Percentiles rank a stretch among this genome's conserved stretches.
Conservation (phyloP, 2,888 invertebrate genomes). For the Silvanus unidentatus region DNA sequence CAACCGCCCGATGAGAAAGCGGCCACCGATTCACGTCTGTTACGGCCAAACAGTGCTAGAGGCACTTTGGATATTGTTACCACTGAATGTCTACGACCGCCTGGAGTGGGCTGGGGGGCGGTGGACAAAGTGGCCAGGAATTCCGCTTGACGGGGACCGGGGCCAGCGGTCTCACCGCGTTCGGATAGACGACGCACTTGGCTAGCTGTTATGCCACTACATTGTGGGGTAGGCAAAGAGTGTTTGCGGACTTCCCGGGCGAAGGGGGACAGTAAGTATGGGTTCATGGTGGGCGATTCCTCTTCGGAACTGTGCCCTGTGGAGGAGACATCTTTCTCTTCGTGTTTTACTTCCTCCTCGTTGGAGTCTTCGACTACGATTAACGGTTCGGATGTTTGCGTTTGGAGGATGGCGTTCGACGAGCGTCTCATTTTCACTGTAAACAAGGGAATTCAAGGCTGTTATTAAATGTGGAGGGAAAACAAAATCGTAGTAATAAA, state of each 20-base stretch:
- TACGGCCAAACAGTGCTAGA: constrained; percentile 67
- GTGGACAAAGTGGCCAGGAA: constrained; percentile 77
- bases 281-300: constrained; percentile 67
- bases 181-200: constrained; percentile 80
- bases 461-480: too few relatives aligned
- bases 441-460: background rate
- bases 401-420: constrained; percentile 57
- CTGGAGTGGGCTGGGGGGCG: constrained; percentile 64
- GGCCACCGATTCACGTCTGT: constrained; percentile 75
- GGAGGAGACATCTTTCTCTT: constrained; percentile 44
- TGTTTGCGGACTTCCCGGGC: constrained; percentile 69
- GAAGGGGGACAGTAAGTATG: constrained; percentile 75
- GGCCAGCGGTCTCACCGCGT: constrained; percentile 65
- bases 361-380: constrained; percentile 77
- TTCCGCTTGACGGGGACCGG: constrained; percentile 72
- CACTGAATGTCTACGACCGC: constrained; percentile 77
- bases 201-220: constrained; percentile 80
- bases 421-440: constrained; percentile 54
- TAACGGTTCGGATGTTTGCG: constrained; percentile 58
- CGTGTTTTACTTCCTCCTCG: constrained; percentile 56
- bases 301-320: constrained; percentile 60
- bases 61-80: constrained; percentile 82
- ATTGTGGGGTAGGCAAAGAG: constrained; percentile 77
- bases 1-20: constrained; percentile 61
- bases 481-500: too few relatives aligned